Evolutionary conservation across 2,888 invertebrate genomes (phyloP).

Genomic region (Pyrrhia umbra): DNA sequence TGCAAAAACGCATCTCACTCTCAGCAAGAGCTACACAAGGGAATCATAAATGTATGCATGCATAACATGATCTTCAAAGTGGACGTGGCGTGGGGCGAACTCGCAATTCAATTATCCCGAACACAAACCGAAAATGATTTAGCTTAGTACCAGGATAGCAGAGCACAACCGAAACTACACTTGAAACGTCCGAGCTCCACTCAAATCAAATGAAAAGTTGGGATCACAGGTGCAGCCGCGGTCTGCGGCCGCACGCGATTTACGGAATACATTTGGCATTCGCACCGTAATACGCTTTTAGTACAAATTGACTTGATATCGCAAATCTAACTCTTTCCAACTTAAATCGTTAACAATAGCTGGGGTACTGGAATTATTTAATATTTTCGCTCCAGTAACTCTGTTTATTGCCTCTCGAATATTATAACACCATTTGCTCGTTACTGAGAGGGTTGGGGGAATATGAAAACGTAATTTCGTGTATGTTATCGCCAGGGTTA

Average conservation of each 20-base stretch:
- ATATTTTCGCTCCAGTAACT: conserved; percentile 16
- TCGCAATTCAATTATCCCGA: conserved; percentile 66
- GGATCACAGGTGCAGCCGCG: conserved; percentile 59
- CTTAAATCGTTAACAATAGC: conserved; percentile 22
- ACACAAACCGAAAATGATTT: conserved; percentile 65
- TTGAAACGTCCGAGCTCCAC: conserved; percentile 63
- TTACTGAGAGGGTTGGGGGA: conserved; percentile 10
- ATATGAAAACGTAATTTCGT: conserved; percentile 10
- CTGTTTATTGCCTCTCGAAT: conserved; percentile 22
- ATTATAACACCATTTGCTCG: conserved; percentile 11
- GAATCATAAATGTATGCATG: conserved; percentile 5
- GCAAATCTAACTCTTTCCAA: conserved; percentile 32
- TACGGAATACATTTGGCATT: conserved; percentile 62
- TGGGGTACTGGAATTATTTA: conserved; percentile 11
- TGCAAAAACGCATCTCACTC: background rate
- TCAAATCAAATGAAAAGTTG: conserved; percentile 73
- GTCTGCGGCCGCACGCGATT: conserved; percentile 50
- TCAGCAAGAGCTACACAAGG: background rate
- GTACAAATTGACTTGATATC: conserved; percentile 61
- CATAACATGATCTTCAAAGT: conserved; percentile 35
- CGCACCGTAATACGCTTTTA: conserved; percentile 55
- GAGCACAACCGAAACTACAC: conserved; percentile 65
- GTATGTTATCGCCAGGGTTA: background rate
- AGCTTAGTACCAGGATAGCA: conserved; percentile 69
- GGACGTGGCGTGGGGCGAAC: conserved; percentile 37